Base-by-base conservation (phyloP, 1,140 invertebrate genomes). In the Dinoponera quadriceps region DNA sequence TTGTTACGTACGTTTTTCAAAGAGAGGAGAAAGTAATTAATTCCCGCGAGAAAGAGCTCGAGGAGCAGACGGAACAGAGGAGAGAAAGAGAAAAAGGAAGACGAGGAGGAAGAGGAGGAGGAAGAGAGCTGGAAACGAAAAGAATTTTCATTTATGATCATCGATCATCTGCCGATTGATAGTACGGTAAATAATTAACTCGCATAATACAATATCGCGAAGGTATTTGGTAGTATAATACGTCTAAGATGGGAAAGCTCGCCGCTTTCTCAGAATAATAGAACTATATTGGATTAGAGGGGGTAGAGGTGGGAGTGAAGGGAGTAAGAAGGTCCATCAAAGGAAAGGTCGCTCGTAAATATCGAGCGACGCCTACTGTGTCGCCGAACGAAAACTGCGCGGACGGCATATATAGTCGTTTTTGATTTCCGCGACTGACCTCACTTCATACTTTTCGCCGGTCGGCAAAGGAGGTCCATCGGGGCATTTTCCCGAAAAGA, bases 141-240 rank as follows among this genome's bases (percentile, higher is more conserved):
- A 44, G n/a, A 22, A 48, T 48, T 69, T 57, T 78, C 63, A 33
- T 51, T 14, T 54, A 57, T 16, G 3, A 14, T 27, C 33, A 57
- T 78, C 51, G 63, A 59, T 80, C 33, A 71, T 80, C 63, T 3
- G 51, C 75, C 38, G 54, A 71, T 71, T 71, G 75, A 80, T 48
- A 25, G 33, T 25, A 27, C 27, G 74, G 62, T 77, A 57, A 71
- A 80, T 71, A 80, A 80, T 80, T 80, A 80, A 55, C 44, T 74
- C 54, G 5, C 49, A 44, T 77, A 77, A 77, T 75, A 75, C 44
- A 63, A 75, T 63, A 51, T 69, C 51, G 9, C 38, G 65, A 80
- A 29, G n/a, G 65, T 11, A 55, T 69, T 71, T 80, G 51, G 22
- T 57, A 71, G 33, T 68, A 44, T 57, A 71, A 69, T 80, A 71